Evolutionary conservation across 2,888 invertebrate genomes (phyloP), one percentile per base, ranked within the genome.

Genomic region (Anthrax anthrax): DNA sequence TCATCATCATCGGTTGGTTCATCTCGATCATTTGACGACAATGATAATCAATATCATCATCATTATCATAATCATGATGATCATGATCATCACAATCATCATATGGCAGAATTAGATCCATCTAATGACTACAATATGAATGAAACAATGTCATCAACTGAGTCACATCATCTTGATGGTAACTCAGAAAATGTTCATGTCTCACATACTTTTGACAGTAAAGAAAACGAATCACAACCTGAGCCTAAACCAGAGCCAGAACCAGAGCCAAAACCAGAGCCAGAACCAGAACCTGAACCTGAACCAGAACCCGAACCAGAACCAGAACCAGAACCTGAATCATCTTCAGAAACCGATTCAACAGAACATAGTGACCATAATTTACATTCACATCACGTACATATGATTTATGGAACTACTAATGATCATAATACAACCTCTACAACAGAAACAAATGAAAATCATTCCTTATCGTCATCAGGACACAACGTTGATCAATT

Each of bases 161-260:
- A 49, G 36, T 43, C 18, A 12, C 13, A 9, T 32, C 29, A 32
- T 12, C 16, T n/a, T n/a, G 17, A 42, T 12, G 4, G 17, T 17
- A 42, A 32, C 17, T n/a, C n/a, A n/a, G n/a, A n/a, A n/a, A 27
- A 42, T 1, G 23, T 29, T 5, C 27, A 41, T 27, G 16, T 29
- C 9, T 27, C 23, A n/a, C 27, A 41, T 27, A 32, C 18, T 10
- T 17, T 18, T 10, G 29, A 18, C 16, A 38, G 66, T 69, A 9
- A 65, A 64, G 51, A 42, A 18, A 67, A 70, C 1, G 60, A 64
- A 45, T 51, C 62, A 1, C 65, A 70, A 55, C 63, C 70, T 8
- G 67, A 65, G 37, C 39, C 53, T 10, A 54, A 55, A 47, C 37
- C 37, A 18, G 48, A 42, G 37, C 48, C 52, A 13, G 50, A 50